Conservation (phyloP, 2,888 invertebrate species). For the Nomada goodeniana region DNA sequence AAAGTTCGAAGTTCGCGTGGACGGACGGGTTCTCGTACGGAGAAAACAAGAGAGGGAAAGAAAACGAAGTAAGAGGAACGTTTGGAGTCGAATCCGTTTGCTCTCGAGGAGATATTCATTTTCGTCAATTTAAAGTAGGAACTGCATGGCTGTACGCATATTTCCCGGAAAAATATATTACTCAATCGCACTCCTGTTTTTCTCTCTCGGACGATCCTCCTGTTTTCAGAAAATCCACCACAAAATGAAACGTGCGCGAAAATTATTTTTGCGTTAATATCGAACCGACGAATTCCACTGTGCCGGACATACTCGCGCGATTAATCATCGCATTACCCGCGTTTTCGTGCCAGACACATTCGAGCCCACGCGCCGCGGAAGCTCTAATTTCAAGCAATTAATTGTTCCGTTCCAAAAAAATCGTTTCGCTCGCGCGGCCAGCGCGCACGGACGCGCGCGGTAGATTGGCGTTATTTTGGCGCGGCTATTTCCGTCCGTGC, state of each 20-base stretch:
- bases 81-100: conserved; percentile 25
- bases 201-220: neutral
- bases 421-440: conserved; percentile 34
- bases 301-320: neutral
- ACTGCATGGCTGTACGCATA: neutral
- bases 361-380: conserved; percentile 6
- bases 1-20: conserved; percentile 57
- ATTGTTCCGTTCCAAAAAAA: conserved; percentile 49
- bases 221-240: neutral
- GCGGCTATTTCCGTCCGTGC: conserved; percentile 44
- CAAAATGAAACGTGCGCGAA: neutral
- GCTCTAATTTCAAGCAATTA: conserved; percentile 50
- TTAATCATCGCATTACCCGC: conserved; percentile 7
- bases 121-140: neutral
- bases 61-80: conserved; percentile 18
- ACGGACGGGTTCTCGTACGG: conserved; percentile 3
- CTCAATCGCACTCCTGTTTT: neutral
- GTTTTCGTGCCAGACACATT: conserved; percentile 4
- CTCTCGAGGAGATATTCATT: neutral
- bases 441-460: conserved; percentile 6
- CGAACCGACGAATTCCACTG: neutral
- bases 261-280: conserved; percentile 5
- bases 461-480: conserved; percentile 37
- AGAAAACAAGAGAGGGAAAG: conserved; percentile 10
- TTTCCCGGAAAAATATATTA: too few species aligned